Evolutionary conservation across 2,113 vertebrate species (phyloP).

Genomic region (Melanerpes aurifrons): DNA sequence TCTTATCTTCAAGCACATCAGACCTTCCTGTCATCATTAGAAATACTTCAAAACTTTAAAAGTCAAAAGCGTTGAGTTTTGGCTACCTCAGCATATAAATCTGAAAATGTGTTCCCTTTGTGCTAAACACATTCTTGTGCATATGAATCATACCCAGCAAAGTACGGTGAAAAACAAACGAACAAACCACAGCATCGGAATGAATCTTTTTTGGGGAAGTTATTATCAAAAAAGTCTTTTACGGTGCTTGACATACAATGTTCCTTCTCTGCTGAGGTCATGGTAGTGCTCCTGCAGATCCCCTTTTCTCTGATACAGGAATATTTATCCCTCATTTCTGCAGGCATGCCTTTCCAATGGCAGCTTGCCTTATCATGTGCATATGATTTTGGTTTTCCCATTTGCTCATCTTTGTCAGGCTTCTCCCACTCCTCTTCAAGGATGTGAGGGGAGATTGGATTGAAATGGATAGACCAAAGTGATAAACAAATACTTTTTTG

Average conservation of each 20-base stretch:
- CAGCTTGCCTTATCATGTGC: background rate
- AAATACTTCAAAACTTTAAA: conserved; percentile 13
- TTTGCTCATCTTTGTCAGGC: background rate
- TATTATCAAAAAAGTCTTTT: background rate
- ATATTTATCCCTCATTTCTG: background rate
- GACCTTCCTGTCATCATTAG: conserved; percentile 2
- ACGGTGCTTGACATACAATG: background rate
- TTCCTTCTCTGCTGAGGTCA: background rate
- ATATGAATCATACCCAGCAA: background rate
- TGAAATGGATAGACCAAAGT: background rate
- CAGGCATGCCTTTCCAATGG: background rate
- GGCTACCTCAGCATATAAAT: conserved; percentile 12
- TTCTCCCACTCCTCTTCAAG: background rate
- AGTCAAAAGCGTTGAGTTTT: conserved; percentile 14
- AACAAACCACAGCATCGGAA: background rate
- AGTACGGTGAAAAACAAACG: background rate
- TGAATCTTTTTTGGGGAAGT: background rate
- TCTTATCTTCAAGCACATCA: background rate
- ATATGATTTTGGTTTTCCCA: background rate
- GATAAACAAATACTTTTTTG: background rate
- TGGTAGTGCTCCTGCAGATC: background rate
- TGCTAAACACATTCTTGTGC: conserved; percentile 3
- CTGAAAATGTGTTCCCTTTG: conserved; percentile 23
- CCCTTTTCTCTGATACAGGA: background rate
- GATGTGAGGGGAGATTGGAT: background rate